Base-by-base conservation (phyloP, 2,113 vertebrate genomes). In the Centrocercus urophasianus region DNA sequence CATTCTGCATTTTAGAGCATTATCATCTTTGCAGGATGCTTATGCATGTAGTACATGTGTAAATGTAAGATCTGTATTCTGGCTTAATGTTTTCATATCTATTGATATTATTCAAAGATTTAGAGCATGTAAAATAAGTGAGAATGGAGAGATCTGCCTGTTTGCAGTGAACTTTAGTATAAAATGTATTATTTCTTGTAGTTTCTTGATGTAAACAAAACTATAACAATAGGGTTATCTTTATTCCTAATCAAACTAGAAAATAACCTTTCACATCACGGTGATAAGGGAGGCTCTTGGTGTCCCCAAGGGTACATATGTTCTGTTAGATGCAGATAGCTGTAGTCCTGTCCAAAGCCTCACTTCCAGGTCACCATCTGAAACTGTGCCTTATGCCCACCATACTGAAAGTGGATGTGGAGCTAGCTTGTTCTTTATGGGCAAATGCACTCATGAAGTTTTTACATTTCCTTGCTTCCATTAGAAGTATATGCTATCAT, bases 11-110 rank as follows among this genome's bases (percentile, higher is more conserved):
- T 40, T 64, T 86, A 50, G 8, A 40, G 2, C 8, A 54, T 14
- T 70, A n/a, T 4, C 34, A 48, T 24, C 16, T 76, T 38, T 93
- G 73, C 32, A 90, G 79, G 64, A 74, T 85, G 11, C 20, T 90
- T 91, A 54, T 56, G 43, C 70, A 74, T 19, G 47, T 47, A 80
- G 40, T 52, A 72, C 20, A 38, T 42, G 80, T 56, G 61, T 12
- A 93, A 90, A 93, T 78, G 14, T 4, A 82, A 86, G 7, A 34
- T 30, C 20, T 78, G 83, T 83, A 59, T 92, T 72, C 65, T 82
- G 59, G 13, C 74, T 90, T 89, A 88, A 89, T 86, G 42, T 64
- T 90, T 92, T 87, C 60, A 85, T 89, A 85, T 75, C 52, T 87
- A 47, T 42, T 91, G 18, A 8, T 74, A 47, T 36, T 69, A 71